phyloP scores from a whole-genome alignment of 2,888 invertebrate genomes.

The Sminthurinus aureus region DNA sequence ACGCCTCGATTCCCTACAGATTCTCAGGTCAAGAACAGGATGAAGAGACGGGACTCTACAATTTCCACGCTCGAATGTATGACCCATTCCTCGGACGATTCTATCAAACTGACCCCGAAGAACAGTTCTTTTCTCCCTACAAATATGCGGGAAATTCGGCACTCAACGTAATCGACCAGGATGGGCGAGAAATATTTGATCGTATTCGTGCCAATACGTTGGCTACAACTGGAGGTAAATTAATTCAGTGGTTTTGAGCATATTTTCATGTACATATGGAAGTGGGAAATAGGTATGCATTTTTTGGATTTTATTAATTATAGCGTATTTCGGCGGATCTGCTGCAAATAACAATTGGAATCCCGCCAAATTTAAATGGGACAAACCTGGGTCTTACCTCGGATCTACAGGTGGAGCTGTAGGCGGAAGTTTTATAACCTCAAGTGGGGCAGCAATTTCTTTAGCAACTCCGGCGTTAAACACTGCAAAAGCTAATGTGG shows the following conservation, averaged over 20 bases:
- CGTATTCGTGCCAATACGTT: not conserved
- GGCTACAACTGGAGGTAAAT: not conserved
- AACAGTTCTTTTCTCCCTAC: slow-evolving; percentile 57
- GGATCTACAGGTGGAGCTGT: not conserved
- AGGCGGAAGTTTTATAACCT: not conserved
- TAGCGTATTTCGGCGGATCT: not conserved
- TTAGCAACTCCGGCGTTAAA: not conserved
- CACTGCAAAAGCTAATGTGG: not conserved
- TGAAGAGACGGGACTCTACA: slow-evolving; percentile 57
- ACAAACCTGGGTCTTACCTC: not conserved
- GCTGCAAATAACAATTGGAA: not conserved
- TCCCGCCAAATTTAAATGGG: not conserved
- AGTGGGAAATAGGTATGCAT: no score
- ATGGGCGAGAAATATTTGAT: not conserved
- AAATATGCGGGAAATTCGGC: slow-evolving; percentile 1
- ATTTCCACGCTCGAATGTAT: slow-evolving; percentile 58
- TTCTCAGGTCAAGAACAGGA: slow-evolving; percentile 60
- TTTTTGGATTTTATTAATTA: no score
- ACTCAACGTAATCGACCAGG: not conserved
- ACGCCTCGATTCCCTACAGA: slow-evolving; percentile 43
- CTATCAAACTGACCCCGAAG: slow-evolving; percentile 44
- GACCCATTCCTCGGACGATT: slow-evolving; percentile 57
- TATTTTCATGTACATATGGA: no score
- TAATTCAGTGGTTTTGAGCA: no score
- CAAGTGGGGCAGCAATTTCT: not conserved